A percentile compares a stretch with the other conserved stretches of the same genome.
Evolutionary conservation across 2,113 vertebrate genomes (phyloP).

Genomic region (Heptranchias perlo): DNA sequence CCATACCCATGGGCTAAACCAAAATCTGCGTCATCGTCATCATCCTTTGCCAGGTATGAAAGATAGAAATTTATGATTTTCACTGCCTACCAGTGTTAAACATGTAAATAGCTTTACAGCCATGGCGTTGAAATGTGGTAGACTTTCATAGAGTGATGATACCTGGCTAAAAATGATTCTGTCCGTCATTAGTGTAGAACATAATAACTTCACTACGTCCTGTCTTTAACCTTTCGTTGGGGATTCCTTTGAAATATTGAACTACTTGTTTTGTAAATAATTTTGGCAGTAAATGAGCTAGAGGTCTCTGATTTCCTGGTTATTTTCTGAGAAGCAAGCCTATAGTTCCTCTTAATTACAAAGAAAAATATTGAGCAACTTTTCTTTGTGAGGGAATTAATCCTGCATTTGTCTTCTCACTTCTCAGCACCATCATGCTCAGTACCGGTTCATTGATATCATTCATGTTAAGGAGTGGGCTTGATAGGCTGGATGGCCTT

Average conservation of each 20-base stretch:
- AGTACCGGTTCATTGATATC: no score
- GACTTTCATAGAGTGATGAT: background rate
- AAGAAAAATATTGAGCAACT: background rate
- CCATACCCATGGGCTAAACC: conserved; percentile 86
- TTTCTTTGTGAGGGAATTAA: background rate
- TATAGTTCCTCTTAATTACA: background rate
- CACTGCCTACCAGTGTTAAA: conserved; percentile 15
- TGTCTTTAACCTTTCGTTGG: background rate
- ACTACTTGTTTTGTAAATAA: background rate
- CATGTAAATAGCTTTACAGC: conserved; percentile 37
- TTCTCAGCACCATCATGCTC: no score
- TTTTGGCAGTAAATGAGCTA: background rate
- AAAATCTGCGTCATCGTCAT: conserved; percentile 63
- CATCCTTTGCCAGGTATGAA: conserved; percentile 80
- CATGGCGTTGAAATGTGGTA: background rate
- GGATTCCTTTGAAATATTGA: background rate
- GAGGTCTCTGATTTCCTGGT: background rate
- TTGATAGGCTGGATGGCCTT: background rate
- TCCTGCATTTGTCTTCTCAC: background rate
- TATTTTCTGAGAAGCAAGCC: background rate
- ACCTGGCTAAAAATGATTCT: background rate
- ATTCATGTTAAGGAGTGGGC: background rate
- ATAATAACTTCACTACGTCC: background rate
- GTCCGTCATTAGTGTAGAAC: background rate
- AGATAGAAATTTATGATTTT: conserved; percentile 4